Base-by-base conservation (phyloP, 2,797 vertebrate species). In the Remorina albescens region DNA sequence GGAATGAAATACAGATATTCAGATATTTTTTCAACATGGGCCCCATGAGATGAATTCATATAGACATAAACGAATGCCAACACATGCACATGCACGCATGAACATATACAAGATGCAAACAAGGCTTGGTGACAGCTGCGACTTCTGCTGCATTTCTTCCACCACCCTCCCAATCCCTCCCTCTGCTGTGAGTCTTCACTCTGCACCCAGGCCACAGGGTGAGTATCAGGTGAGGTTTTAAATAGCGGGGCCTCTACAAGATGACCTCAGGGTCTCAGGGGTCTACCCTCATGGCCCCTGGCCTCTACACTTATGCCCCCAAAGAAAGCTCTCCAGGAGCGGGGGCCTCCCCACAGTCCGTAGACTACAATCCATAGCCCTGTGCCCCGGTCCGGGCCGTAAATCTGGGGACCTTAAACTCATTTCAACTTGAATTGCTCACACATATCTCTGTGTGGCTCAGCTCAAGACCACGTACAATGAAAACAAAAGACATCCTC, bases 191-290 rank as follows among this genome's bases (percentile, higher is more conserved):
- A 94, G 81, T 84, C 89, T 86, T 95, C 94, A 95, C 94, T 95
- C 94, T 86, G 80, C 94, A 94, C 94, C 88, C 86, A 67, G 89
- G 89, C 91, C 91, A 92, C 91, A 92, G 91, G 89, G 91, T 89
- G 90, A 90, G 93, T 94, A 95, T 95, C 94, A 93, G 87, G 92
- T 95, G 91, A 94, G 92, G 91, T 94, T 95, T 95, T 94, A 95
- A 95, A 95, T 94, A 94, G 92, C 37, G 61, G 82, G 88, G 94
- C 89, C 93, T 89, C 91, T 63, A 81, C 64, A 39, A 84, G 80
- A 93, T 94, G 93, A 94, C 93, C 92, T 94, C 90, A 91, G 88
- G 91, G 86, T 92, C 93, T 86, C 88, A 25, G 67, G 91, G 88
- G 93, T 92, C 81, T 82, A 81, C 84, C 88, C 88, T 81, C 53